Evolutionary conservation across 2,888 invertebrate species (phyloP), one percentile per base, ranked within the genome.

Genomic region (Nomada fucata): DNA sequence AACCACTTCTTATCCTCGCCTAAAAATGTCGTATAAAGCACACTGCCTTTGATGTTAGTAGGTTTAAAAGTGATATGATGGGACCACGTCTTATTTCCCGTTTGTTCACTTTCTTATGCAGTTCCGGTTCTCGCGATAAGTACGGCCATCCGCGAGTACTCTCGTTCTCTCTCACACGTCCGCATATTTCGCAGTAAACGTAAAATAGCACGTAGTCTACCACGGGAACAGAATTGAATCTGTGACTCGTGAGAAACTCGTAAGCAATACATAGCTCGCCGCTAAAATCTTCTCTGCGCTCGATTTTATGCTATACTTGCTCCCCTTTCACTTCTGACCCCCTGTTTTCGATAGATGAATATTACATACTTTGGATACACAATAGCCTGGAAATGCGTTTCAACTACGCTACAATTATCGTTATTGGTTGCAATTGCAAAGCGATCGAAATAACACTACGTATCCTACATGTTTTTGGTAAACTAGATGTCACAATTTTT

Each of bases 91-190:
- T 70, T 59, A 71, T 82, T 72, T 73, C 68, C 61, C 80, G 74
- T 82, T 88, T 74, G 77, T 88, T 90, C 90, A 90, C 90, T 89
- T 89, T 89, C 88, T 80, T 86, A 82, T 59, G 79, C 77, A 84
- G 79, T 90, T 90, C 90, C 89, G 87, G 90, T 88, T 89, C 85
- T 82, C 85, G 79, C 67, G 82, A 76, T 85, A 87, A 87, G 82
- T 82, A 88, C 86, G 83, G 85, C 88, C 81, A 81, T 55, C 55
- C 67, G 64, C 71, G 78, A 76, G 50, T 87, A 87, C 87, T 87
- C 87, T 87, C 87, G 77, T 84, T 87, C 87, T 87, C 79, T 86
- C 84, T 86, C 87, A 55, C 74, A 71, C 64, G 63, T 76, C 42
- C 68, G 70, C 79, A 79, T 79, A 79, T 73, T 79, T 82, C 36